Conservation (phyloP, 2,888 invertebrate genomes). For the Labia minor region DNA sequence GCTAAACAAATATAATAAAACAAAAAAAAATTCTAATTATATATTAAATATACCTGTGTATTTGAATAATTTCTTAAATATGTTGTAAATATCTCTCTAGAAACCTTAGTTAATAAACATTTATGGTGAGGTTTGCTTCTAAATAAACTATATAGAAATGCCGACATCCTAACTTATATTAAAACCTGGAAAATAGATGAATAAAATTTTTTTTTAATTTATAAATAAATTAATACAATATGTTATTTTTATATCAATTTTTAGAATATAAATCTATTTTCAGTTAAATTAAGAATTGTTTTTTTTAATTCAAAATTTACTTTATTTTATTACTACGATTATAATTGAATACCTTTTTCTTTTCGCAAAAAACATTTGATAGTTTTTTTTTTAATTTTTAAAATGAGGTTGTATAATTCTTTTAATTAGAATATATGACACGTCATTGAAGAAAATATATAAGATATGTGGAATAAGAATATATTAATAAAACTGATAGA, state of each 20-base stretch:
- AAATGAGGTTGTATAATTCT: background rate
- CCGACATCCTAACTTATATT: background rate
- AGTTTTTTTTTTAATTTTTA: background rate
- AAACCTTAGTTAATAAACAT: background rate
- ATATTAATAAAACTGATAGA: no score
- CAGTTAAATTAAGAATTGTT: background rate
- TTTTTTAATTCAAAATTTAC: no score
- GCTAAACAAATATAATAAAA: no score
- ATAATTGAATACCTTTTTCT: background rate
- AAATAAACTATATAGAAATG: background rate
- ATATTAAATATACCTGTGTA: background rate
- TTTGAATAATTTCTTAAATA: background rate
- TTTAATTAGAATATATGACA: background rate
- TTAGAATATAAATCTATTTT: background rate
- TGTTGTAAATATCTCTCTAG: background rate
- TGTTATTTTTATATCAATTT: background rate
- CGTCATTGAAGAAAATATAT: background rate
- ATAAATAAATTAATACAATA: background rate
- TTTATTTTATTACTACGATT: background rate
- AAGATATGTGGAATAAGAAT: no score
- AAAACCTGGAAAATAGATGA: background rate
- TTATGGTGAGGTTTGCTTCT: background rate
- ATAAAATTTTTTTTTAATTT: background rate
- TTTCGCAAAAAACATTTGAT: background rate
- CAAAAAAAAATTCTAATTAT: no score